phyloP scores from a whole-genome alignment of 2,113 vertebrate genomes.

The Peromyscus maniculatus region DNA sequence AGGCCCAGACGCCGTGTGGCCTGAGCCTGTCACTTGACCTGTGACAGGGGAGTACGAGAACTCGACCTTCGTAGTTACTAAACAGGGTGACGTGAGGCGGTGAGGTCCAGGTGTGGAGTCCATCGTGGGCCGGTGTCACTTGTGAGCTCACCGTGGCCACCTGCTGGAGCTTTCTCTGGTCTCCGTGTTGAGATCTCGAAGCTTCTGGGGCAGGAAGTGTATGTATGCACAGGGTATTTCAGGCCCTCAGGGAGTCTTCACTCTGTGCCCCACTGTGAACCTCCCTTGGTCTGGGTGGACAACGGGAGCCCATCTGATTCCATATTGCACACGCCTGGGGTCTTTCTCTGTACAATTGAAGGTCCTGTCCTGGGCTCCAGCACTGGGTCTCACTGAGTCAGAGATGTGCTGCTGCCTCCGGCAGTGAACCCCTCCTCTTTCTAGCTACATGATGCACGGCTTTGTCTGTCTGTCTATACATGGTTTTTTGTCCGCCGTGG shows the following conservation, averaged over 20 bases:
- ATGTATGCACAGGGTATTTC: neutral
- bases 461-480: neutral
- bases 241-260: rapidly evolving
- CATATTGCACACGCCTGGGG: rapidly evolving
- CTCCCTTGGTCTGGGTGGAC: neutral
- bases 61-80: rapidly evolving
- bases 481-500: neutral
- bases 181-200: neutral
- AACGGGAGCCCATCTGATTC: neutral
- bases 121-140: rapidly evolving
- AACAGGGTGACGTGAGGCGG: rapidly evolving
- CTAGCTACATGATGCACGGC: neutral
- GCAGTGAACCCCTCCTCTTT: rapidly evolving
- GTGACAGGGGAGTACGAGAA: neutral
- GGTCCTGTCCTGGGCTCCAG: neutral
- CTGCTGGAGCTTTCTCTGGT: too few species aligned
- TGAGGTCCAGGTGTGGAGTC: neutral
- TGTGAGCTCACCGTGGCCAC: rapidly evolving
- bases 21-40: rapidly evolving
- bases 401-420: neutral
- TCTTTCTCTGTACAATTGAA: neutral
- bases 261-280: neutral
- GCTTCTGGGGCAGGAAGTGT: neutral
- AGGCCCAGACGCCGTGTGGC: neutral
- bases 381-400: neutral